These are phyloP conservation scores for Cryptophagus acutangulus DNA, from an alignment of 2,888 invertebrate species.

Conservation along the genomic window DNA sequence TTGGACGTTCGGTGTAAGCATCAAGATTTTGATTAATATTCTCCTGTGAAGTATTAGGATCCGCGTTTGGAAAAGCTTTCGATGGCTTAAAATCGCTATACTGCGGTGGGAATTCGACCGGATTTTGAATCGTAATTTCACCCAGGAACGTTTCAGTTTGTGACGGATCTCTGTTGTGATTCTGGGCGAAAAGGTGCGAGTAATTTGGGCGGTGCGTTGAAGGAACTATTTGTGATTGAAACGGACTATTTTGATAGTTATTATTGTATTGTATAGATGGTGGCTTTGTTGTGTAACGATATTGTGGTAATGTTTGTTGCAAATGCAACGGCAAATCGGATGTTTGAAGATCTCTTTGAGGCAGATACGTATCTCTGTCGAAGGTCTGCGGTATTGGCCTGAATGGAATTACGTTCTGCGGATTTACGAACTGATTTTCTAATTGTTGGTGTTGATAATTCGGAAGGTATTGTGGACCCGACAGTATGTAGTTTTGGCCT, in stretches of 20 bases:
- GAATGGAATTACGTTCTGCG: constrained; percentile 35
- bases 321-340: constrained; percentile 44
- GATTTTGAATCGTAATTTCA: constrained; percentile 59
- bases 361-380: constrained; percentile 34
- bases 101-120: constrained; percentile 48
- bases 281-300: constrained; percentile 45
- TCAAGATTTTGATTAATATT: constrained; percentile 39
- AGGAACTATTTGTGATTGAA: constrained; percentile 24
- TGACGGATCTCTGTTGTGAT: constrained; percentile 57
- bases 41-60: constrained; percentile 14
- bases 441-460: constrained; percentile 34
- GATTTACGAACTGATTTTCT: constrained; percentile 22
- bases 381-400: constrained; percentile 32
- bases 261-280: constrained; percentile 5
- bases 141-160: constrained; percentile 60
- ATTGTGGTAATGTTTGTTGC: constrained; percentile 46
- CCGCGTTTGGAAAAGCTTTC: constrained; percentile 16
- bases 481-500: constrained; percentile 46
- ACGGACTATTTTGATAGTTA: constrained; percentile 12
- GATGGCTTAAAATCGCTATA: constrained; percentile 27
- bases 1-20: constrained; percentile 29
- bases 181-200: constrained; percentile 52
- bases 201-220: constrained; percentile 54
- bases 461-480: constrained; percentile 39
- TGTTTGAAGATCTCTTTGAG: constrained; percentile 42